These are phyloP conservation scores for Mythimna loreyi DNA, from an alignment of 2,888 invertebrate species.

Conservation along the genomic window DNA sequence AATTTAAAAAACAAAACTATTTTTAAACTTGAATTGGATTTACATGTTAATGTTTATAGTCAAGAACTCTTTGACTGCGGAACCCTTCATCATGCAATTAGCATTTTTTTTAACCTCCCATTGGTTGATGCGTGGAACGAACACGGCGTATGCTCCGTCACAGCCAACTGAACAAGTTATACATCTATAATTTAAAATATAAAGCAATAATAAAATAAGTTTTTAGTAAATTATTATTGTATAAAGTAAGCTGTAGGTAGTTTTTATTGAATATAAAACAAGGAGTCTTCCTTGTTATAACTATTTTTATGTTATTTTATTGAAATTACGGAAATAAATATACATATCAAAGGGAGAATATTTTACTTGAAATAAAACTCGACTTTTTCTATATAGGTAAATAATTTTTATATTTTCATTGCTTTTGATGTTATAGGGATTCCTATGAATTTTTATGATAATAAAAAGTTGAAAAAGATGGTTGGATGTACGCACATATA, in stretches of 20 bases:
- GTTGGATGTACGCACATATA: too few species aligned
- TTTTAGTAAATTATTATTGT: slow-evolving; percentile 19
- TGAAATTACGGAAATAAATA: background rate
- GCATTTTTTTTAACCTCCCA: slow-evolving; percentile 9
- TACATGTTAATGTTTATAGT: background rate
- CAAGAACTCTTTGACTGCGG: slow-evolving; percentile 10
- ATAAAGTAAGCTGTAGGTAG: background rate
- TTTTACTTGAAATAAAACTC: too few species aligned
- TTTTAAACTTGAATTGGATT: background rate
- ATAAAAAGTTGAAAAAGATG: too few species aligned
- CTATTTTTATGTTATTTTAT: too few species aligned
- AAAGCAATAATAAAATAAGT: slow-evolving; percentile 24
- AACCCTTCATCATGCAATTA: slow-evolving; percentile 22
- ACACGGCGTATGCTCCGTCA: slow-evolving; percentile 46
- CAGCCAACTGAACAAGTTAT: slow-evolving; percentile 50
- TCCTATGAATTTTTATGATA: too few species aligned
- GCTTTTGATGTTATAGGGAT: too few species aligned
- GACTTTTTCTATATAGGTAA: too few species aligned
- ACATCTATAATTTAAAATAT: slow-evolving; percentile 44
- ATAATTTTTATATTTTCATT: too few species aligned
- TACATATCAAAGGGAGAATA: too few species aligned
- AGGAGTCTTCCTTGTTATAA: too few species aligned
- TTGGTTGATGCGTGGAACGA: slow-evolving; percentile 33
- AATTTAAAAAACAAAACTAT: too few species aligned
- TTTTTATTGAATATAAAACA: slow-evolving; percentile 14